phyloP scores from a whole-genome alignment of 2,888 invertebrate species.

The Tachystola acroxantha region DNA sequence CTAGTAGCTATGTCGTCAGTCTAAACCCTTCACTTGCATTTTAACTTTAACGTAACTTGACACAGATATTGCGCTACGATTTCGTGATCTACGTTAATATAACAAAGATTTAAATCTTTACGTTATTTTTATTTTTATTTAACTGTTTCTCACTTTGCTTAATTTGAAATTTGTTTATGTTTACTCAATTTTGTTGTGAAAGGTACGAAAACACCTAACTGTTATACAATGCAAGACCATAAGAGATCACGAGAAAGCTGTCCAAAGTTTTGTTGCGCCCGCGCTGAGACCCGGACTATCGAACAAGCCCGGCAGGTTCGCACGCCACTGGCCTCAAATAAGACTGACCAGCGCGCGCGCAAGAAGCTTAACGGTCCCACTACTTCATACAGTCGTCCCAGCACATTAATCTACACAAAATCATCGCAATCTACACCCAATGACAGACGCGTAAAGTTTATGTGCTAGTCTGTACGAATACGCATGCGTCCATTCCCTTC shows the following conservation, averaged over 20 bases:
- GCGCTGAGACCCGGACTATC: too few species aligned
- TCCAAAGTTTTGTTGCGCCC: slow-evolving; percentile 1
- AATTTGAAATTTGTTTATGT: neutral
- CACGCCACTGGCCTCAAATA: slow-evolving; percentile 13
- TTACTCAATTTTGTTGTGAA: neutral
- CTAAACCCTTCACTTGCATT: slow-evolving; percentile 40
- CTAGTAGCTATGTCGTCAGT: slow-evolving; percentile 15
- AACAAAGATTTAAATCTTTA: neutral
- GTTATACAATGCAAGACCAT: neutral
- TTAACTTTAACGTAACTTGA: slow-evolving; percentile 22
- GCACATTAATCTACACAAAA: too few species aligned
- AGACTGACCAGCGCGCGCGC: slow-evolving; percentile 13
- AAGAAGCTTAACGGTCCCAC: slow-evolving; percentile 34
- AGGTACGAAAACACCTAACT: neutral
- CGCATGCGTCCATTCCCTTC: slow-evolving; percentile 1
- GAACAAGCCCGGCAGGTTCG: slow-evolving; percentile 1
- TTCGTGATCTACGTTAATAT: slow-evolving; percentile 3
- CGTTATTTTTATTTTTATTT: neutral
- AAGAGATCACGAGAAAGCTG: slow-evolving; percentile 5
- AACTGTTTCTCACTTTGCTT: neutral
- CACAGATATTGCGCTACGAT: slow-evolving; percentile 16
- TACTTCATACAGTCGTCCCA: too few species aligned
- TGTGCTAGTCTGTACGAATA: neutral
- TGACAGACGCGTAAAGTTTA: too few species aligned
- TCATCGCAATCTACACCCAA: too few species aligned